These are phyloP conservation scores for Plestiodon gilberti DNA, from an alignment of 2,113 vertebrate genomes.

Conservation along the genomic window DNA sequence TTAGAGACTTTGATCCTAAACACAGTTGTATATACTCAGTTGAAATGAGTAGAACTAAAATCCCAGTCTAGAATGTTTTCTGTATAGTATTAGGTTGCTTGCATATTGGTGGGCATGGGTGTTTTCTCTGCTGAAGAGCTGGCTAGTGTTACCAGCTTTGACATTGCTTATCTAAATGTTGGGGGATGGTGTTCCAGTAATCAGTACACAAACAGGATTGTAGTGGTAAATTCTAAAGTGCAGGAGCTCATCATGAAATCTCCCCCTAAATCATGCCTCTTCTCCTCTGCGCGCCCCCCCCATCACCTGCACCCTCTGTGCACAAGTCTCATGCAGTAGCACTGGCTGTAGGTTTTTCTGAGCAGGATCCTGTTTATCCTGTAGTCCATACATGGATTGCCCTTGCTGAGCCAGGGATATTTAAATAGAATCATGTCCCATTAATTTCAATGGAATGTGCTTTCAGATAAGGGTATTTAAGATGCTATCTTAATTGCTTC, in stretches of 20 bases:
- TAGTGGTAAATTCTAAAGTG: too few relatives aligned
- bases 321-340: background rate
- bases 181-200: background rate
- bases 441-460: background rate
- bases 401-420: background rate
- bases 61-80: background rate
- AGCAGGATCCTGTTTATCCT: background rate
- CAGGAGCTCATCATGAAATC: too few relatives aligned
- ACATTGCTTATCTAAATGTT: background rate
- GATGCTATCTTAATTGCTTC: background rate
- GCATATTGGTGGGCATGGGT: background rate
- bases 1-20: background rate
- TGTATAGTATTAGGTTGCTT: background rate
- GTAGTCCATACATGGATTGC: background rate
- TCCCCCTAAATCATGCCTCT: too few relatives aligned
- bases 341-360: background rate
- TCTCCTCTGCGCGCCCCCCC: too few relatives aligned
- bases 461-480: background rate
- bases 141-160: background rate
- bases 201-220: background rate
- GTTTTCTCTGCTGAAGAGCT: background rate
- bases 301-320: too few relatives aligned
- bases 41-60: background rate
- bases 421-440: background rate
- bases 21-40: background rate